Conservation (phyloP, 1,140 invertebrate species). For the Apis dorsata region DNA sequence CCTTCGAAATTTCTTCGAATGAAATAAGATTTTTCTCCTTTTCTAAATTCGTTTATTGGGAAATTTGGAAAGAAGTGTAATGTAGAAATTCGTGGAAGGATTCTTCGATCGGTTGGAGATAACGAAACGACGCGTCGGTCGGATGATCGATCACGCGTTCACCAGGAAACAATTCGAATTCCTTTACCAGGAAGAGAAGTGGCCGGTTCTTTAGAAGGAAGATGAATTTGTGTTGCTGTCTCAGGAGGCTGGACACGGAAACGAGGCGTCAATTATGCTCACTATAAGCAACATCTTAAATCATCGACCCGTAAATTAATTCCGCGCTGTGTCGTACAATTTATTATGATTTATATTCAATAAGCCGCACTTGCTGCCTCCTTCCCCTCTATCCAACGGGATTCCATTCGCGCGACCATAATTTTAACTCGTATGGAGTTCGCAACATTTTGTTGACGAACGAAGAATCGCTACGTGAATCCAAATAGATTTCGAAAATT, state of each 20-base stretch:
- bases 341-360: slow-evolving; percentile 62
- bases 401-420: slow-evolving; percentile 19
- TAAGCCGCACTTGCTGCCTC: slow-evolving; percentile 43
- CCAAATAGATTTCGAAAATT: too few relatives aligned
- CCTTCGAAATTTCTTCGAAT: too few relatives aligned
- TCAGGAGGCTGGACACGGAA: slow-evolving; percentile 44
- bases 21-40: not conserved
- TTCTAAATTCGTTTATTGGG: not conserved
- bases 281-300: slow-evolving; percentile 46
- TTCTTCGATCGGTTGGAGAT: not conserved
- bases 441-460: not conserved
- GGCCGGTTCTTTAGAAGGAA: slow-evolving; percentile 14
- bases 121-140: slow-evolving; percentile 19
- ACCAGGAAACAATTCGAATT: slow-evolving; percentile 21
- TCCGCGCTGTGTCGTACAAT: slow-evolving; percentile 52
- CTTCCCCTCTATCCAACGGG: slow-evolving; percentile 11
- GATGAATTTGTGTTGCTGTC: slow-evolving; percentile 52
- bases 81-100: not conserved
- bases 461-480: too few relatives aligned
- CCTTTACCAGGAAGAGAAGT: slow-evolving; percentile 24
- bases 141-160: slow-evolving; percentile 45
- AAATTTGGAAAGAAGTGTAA: too few relatives aligned
- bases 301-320: slow-evolving; percentile 57
- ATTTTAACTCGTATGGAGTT: too few relatives aligned
- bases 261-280: slow-evolving; percentile 57